Evolutionary conservation across 2,797 vertebrate genomes (phyloP).

Genomic region (Amblyraja radiata): DNA sequence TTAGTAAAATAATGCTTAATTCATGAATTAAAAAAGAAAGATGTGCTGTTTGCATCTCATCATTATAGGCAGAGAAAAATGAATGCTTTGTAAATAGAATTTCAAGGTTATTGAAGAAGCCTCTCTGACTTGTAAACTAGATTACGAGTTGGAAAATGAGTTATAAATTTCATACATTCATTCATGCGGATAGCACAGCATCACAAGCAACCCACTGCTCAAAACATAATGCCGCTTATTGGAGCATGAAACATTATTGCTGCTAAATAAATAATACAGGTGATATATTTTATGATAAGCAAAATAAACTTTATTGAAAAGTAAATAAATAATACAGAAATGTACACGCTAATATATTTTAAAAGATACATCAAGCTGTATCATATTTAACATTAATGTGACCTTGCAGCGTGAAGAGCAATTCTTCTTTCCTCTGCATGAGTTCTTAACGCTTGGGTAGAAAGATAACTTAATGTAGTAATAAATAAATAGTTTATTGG

Average conservation of each 20-base stretch:
- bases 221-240: conserved; percentile 22
- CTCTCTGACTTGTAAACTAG: conserved; percentile 35
- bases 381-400: conserved; percentile 33
- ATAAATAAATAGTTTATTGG: conserved; percentile 13
- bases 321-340: conserved; percentile 38
- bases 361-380: conserved; percentile 2
- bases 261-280: conserved; percentile 36
- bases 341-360: conserved; percentile 3
- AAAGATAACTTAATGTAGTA: conserved; percentile 24
- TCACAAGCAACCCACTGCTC: background rate
- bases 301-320: conserved; percentile 37
- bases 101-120: conserved; percentile 36
- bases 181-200: background rate
- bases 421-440: conserved; percentile 17
- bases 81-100: conserved; percentile 35
- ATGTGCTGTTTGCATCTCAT: conserved; percentile 22
- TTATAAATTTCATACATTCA: conserved; percentile 35
- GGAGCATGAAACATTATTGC: conserved; percentile 35
- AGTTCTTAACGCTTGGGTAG: conserved; percentile 6
- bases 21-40: conserved; percentile 25
- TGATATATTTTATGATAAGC: conserved; percentile 37
- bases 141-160: conserved; percentile 28
- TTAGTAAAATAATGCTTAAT: conserved; percentile 11
- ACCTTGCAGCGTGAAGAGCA: conserved; percentile 8
- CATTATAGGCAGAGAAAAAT: conserved; percentile 13